Evolutionary conservation across 2,888 invertebrate genomes (phyloP).

Genomic region (Tiliacea citrago): DNA sequence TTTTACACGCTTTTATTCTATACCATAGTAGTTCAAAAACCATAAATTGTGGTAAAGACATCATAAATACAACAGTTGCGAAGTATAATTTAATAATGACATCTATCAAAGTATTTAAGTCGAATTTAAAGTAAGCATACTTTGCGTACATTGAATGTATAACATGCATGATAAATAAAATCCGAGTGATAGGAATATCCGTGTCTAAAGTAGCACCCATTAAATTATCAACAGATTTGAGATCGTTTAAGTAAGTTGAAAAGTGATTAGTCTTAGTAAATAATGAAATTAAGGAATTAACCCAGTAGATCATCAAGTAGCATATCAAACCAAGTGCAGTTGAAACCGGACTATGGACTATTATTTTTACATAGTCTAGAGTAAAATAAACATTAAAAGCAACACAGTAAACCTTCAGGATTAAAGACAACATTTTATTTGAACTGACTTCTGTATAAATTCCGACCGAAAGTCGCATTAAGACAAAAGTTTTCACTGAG

Average conservation of each 20-base stretch:
- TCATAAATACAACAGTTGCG: neutral
- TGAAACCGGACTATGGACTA: rapidly evolving
- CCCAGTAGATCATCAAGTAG: neutral
- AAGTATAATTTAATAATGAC: neutral
- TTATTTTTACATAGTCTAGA: too few relatives aligned
- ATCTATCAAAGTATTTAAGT: neutral
- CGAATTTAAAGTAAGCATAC: neutral
- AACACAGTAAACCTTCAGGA: slow-evolving; percentile 2
- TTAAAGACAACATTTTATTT: neutral
- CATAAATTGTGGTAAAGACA: neutral
- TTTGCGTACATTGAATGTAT: neutral
- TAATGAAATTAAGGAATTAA: neutral
- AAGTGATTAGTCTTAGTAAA: neutral
- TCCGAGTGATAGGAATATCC: slow-evolving; percentile 1
- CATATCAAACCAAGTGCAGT: neutral
- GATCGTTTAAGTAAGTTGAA: slow-evolving; percentile 1
- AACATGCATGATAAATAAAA: neutral
- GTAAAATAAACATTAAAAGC: neutral
- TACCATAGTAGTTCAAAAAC: neutral
- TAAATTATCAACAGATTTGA: slow-evolving; percentile 5
- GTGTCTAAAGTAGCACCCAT: neutral
- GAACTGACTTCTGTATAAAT: slow-evolving; percentile 21
- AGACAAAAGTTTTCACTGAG: neutral
- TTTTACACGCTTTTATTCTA: neutral
- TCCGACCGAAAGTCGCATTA: neutral